Evolutionary conservation across 2,888 invertebrate genomes (phyloP).

Genomic region (Eucriotettix oculatus): DNA sequence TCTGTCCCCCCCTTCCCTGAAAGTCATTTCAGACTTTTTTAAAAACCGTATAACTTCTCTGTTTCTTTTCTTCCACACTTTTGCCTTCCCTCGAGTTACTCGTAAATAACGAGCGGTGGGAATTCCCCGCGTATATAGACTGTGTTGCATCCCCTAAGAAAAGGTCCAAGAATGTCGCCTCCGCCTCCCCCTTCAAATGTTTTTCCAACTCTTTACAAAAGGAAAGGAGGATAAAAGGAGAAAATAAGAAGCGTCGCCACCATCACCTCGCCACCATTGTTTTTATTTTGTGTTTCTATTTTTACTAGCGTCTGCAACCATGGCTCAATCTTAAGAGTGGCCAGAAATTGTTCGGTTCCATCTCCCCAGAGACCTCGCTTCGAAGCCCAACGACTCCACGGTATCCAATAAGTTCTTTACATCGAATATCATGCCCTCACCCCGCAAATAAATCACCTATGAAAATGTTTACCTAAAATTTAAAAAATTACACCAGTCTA

Average conservation of each 20-base stretch:
- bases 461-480: too few species aligned
- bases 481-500: too few species aligned
- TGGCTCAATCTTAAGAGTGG: background rate
- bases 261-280: slow-evolving; percentile 5
- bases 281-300: slow-evolving; percentile 5
- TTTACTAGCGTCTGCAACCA: background rate
- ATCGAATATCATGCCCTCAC: too few species aligned
- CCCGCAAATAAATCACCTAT: too few species aligned
- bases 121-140: slow-evolving; percentile 8
- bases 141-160: slow-evolving; percentile 7
- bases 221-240: slow-evolving; percentile 4
- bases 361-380: too few species aligned
- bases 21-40: slow-evolving; percentile 9
- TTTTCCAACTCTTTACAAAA: slow-evolving; percentile 10
- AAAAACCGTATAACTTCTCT: slow-evolving; percentile 8
- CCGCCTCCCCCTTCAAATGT: slow-evolving; percentile 4
- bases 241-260: background rate
- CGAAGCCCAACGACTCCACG: too few species aligned
- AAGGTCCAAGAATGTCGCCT: slow-evolving; percentile 8
- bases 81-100: slow-evolving; percentile 3
- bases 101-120: slow-evolving; percentile 11
- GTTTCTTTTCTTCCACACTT: slow-evolving; percentile 4
- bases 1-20: slow-evolving; percentile 1
- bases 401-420: too few species aligned
- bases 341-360: background rate